These are phyloP conservation scores for Campopleginae sp. DNA, from an alignment of 2,888 invertebrate species.

Conservation along the genomic window DNA sequence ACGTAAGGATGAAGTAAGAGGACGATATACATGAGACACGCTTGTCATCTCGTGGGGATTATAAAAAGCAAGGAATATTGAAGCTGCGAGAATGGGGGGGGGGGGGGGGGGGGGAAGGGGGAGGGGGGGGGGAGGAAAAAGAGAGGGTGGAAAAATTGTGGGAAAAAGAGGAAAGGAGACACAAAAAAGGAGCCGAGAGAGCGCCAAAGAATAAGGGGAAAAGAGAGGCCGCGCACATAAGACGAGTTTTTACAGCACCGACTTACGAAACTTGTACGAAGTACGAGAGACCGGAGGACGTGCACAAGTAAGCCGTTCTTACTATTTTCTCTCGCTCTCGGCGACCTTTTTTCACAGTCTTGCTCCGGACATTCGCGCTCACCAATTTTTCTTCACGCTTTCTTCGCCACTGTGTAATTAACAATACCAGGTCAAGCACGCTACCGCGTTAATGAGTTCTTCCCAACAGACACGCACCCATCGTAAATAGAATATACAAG, in stretches of 20 bases:
- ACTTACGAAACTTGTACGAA: not conserved
- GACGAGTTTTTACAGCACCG: not conserved
- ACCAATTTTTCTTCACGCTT: not conserved
- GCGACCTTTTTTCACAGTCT: not conserved
- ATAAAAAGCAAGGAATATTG: slow-evolving; percentile 31
- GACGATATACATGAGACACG: slow-evolving; percentile 24
- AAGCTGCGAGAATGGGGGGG: slow-evolving; percentile 10
- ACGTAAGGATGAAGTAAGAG: not conserved
- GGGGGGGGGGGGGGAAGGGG: not conserved
- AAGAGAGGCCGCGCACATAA: slow-evolving; percentile 70
- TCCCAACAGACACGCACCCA: too few species aligned
- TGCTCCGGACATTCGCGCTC: not conserved
- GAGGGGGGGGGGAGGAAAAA: not conserved
- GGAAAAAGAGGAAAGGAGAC: too few species aligned
- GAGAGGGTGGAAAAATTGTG: slow-evolving; percentile 35
- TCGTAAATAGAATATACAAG: too few species aligned
- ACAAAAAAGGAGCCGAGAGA: not conserved
- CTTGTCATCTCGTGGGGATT: not conserved
- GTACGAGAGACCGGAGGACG: not conserved
- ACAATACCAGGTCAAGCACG: not conserved
- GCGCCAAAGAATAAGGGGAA: slow-evolving; percentile 34
- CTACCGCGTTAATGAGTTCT: too few species aligned
- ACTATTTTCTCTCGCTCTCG: not conserved
- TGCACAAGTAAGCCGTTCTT: slow-evolving; percentile 4
- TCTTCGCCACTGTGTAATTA: not conserved